Evolutionary conservation across 2,113 vertebrate species (phyloP).

Genomic region (Muntiacus reevesi): DNA sequence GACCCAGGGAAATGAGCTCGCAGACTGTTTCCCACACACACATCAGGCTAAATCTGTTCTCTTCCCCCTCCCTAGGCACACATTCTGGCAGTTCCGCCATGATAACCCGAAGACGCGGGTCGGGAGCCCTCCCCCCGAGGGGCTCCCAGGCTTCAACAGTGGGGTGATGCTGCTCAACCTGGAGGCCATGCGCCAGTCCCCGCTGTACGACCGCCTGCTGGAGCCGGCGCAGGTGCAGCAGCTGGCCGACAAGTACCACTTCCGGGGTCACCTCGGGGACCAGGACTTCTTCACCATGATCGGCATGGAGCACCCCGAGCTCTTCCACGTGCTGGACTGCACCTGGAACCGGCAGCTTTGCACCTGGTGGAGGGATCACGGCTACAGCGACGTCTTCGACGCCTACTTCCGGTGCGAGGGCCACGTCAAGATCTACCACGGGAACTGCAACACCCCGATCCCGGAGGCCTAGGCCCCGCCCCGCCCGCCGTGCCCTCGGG

Average conservation of each 20-base stretch:
- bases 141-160: slow-evolving; percentile 96
- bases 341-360: slow-evolving; percentile 98
- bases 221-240: slow-evolving; percentile 85
- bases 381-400: slow-evolving; percentile 92
- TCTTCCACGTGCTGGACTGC: slow-evolving; percentile 91
- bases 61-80: slow-evolving; percentile 85
- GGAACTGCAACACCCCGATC: slow-evolving; percentile 96
- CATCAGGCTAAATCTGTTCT: not conserved
- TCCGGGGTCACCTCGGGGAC: slow-evolving; percentile 95
- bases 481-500: accelerated
- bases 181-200: slow-evolving; percentile 90
- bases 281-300: slow-evolving; percentile 99
- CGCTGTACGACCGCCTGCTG: slow-evolving; percentile 90
- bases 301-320: slow-evolving; percentile 94
- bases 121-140: slow-evolving; percentile 91
- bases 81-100: slow-evolving; percentile 97
- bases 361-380: slow-evolving; percentile 97
- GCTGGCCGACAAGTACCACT: slow-evolving; percentile 92
- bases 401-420: slow-evolving; percentile 92
- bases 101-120: slow-evolving; percentile 92
- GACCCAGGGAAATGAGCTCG: not conserved
- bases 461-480: slow-evolving; percentile 82
- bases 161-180: slow-evolving; percentile 95
- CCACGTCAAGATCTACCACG: slow-evolving; percentile 91
- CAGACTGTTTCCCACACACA: too few species aligned